Evolutionary conservation across 1,140 invertebrate genomes (phyloP).

Genomic region (Lineus longissimus): DNA sequence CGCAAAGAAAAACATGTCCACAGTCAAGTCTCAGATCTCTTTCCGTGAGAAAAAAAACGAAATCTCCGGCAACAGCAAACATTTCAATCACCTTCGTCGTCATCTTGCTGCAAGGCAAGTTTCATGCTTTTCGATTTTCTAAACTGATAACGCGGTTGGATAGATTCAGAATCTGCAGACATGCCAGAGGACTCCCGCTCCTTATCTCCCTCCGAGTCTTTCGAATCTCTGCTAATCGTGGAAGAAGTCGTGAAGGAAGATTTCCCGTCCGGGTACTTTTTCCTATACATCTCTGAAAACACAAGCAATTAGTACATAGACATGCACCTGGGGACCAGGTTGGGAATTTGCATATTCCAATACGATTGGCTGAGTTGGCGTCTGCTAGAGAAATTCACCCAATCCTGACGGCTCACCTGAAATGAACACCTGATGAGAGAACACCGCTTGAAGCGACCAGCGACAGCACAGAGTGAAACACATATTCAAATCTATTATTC

Average conservation of each 20-base stretch:
- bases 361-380: no score
- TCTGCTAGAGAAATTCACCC: not conserved
- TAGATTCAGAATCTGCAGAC: not conserved
- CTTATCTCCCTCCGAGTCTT: not conserved
- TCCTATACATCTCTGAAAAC: slow-evolving; percentile 4
- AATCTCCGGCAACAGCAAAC: no score
- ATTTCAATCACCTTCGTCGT: slow-evolving; percentile 50
- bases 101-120: slow-evolving; percentile 35
- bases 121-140: slow-evolving; percentile 52
- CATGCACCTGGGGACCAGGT: no score
- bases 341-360: no score
- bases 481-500: no score
- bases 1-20: no score
- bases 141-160: slow-evolving; percentile 37
- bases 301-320: no score
- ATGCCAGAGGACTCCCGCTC: not conserved
- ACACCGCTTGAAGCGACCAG: no score
- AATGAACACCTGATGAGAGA: slow-evolving; percentile 8
- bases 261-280: not conserved
- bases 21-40: no score
- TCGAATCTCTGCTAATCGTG: not conserved
- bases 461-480: no score
- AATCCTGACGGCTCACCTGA: not conserved
- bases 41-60: no score
- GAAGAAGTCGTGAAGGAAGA: no score